Evolutionary conservation across 2,797 vertebrate genomes (phyloP).

Genomic region (Muraenolepis orangiensis): DNA sequence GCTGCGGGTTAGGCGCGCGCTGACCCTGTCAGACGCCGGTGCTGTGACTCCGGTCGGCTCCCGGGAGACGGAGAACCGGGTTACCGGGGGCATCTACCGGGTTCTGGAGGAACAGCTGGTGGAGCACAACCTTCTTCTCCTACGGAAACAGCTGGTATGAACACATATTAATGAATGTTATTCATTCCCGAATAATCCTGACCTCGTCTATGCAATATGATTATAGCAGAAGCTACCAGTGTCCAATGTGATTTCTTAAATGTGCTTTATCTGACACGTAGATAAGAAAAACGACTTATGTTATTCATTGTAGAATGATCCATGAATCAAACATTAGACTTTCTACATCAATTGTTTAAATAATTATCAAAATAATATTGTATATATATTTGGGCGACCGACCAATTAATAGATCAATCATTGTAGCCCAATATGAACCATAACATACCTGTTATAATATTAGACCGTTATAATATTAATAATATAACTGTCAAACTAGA

Average conservation of each 20-base stretch:
- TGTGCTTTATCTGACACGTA: neutral
- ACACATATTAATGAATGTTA: no score
- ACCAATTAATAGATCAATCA: neutral
- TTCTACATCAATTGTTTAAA: neutral
- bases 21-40: neutral
- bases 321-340: neutral
- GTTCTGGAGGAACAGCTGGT: slow-evolving; percentile 85
- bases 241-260: neutral
- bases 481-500: neutral
- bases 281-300: neutral
- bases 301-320: neutral
- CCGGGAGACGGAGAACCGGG: slow-evolving; percentile 35
- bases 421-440: neutral
- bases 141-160: slow-evolving; percentile 87
- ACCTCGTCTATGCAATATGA: neutral
- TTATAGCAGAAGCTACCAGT: neutral
- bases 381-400: neutral
- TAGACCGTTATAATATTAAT: no score
- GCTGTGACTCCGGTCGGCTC: slow-evolving; percentile 38
- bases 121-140: slow-evolving; percentile 87
- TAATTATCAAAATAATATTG: neutral
- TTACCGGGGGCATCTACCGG: slow-evolving; percentile 33
- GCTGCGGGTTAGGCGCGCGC: slow-evolving; percentile 76
- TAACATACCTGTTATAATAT: neutral
- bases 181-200: neutral